Conservation (phyloP, 2,888 invertebrate species). For the Leuctra nigra region DNA sequence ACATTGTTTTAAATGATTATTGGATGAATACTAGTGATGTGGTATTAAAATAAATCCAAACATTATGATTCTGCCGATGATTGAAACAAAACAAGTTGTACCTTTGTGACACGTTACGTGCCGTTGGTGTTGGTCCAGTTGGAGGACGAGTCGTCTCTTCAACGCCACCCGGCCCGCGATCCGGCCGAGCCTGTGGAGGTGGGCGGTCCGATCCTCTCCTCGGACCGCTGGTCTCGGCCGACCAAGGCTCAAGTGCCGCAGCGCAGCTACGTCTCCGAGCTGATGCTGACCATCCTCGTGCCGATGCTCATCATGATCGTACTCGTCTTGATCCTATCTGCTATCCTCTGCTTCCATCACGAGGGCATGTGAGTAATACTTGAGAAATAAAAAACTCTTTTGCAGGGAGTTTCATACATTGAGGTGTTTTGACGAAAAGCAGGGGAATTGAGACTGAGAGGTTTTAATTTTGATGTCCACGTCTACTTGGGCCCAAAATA, state of each 20-base stretch:
- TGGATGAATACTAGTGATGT: no score
- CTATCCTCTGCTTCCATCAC: conserved; percentile 68
- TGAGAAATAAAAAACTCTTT: no score
- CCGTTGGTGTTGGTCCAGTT: conserved; percentile 18
- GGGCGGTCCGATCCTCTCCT: not conserved
- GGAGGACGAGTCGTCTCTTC: conserved; percentile 37
- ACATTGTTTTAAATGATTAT: no score
- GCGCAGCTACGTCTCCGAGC: conserved; percentile 61
- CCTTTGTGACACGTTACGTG: no score
- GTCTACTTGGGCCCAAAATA: no score
- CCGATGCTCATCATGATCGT: conserved; percentile 61
- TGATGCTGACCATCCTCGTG: conserved; percentile 61
- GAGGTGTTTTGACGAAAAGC: no score
- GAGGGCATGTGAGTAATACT: conserved; percentile 66
- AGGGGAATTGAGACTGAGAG: no score
- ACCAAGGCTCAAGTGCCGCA: conserved; percentile 53
- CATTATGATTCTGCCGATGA: no score
- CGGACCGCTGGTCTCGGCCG: conserved; percentile 56
- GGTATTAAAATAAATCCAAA: no score
- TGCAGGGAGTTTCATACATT: no score
- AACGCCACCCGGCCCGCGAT: conserved; percentile 35
- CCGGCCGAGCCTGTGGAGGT: not conserved
- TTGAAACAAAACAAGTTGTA: no score
- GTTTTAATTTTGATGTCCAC: no score
- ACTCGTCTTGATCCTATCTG: conserved; percentile 58